These are phyloP conservation scores for Puma concolor DNA, from an alignment of 2,113 vertebrate genomes.

Conservation along the genomic window DNA sequence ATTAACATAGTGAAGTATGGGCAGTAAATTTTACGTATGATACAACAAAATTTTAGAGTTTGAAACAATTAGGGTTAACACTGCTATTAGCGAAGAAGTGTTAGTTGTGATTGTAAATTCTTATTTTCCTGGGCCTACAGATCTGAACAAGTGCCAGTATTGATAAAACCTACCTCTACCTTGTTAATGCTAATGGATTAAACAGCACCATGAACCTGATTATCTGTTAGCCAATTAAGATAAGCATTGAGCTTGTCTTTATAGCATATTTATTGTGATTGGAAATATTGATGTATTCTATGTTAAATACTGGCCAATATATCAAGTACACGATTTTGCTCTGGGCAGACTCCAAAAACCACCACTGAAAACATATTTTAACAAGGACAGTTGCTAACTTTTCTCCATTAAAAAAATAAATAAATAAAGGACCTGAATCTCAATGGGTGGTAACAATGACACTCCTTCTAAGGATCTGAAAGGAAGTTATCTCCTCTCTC, in stretches of 20 bases:
- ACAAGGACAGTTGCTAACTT: conserved; percentile 38
- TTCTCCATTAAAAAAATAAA: background rate
- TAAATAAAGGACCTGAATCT: background rate
- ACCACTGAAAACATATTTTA: conserved; percentile 39
- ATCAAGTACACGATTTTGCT: conserved; percentile 38
- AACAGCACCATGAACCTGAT: conserved; percentile 83
- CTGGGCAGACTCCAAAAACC: conserved; percentile 55
- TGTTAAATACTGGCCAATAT: conserved; percentile 78
- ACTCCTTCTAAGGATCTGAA: conserved; percentile 14
- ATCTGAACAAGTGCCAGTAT: conserved; percentile 87
- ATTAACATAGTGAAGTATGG: background rate
- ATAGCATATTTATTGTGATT: conserved; percentile 88
- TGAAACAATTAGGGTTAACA: conserved; percentile 84
- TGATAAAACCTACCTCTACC: conserved; percentile 86
- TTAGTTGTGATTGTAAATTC: conserved; percentile 84
- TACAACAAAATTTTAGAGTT: conserved; percentile 71
- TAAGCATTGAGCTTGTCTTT: conserved; percentile 85
- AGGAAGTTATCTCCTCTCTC: conserved; percentile 15
- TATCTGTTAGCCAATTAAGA: conserved; percentile 90
- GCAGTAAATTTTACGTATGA: background rate
- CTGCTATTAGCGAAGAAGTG: conserved; percentile 80
- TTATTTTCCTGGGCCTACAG: conserved; percentile 84
- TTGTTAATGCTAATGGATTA: conserved; percentile 88
- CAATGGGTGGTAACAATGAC: background rate
- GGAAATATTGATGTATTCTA: conserved; percentile 84